Evolutionary conservation across 2,888 invertebrate genomes (phyloP), one percentile per base, ranked within the genome.

Genomic region (Agrotis segetum): DNA sequence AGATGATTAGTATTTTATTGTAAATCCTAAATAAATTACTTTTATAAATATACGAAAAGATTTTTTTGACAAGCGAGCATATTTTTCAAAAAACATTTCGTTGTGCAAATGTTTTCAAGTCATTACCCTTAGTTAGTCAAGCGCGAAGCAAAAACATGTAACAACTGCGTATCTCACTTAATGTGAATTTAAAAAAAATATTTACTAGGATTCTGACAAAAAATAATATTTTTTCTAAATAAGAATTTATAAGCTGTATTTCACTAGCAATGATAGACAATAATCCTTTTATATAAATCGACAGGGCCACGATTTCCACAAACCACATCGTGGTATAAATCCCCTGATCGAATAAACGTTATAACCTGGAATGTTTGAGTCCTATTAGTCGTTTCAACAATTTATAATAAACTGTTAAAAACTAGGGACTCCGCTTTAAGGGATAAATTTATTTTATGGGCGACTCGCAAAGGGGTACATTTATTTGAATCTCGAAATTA

Each of bases 271-370:
- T 50, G 50, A 77, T 24, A 61, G 55, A 77, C 7, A 46, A 61
- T 74, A 70, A 74, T 77, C 55, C 58, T 40, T 29, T 19, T 44
- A 55, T 69, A n/a, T 24, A 44, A 34, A 50, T 46, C 50, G 19
- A 46, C 19, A 24, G 4, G 3, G 55, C 71, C 74, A 70, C 71
- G 70, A 77, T 61, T 77, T 56, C 60, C 60, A 60, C 55, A 61
- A 60, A 77, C 70, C 74, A 56, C 77, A 74, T 40, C 47, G 47
- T 40, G 50, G 78, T 77, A 52, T 59, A 61, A 29, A 53, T 53
- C 34, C 29, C 61, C 34, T 61, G 24, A 19, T 61, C 44, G 70
- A 56, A 77, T 69, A 55, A 55, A n/a, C n/a, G 24, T 44, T n/a
- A 50, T 66, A 59, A 52, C 21, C 14, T 7, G 61, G 40, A 61